phyloP scores from a whole-genome alignment of 2,888 invertebrate species.

The Lasioglossum figueresi region DNA sequence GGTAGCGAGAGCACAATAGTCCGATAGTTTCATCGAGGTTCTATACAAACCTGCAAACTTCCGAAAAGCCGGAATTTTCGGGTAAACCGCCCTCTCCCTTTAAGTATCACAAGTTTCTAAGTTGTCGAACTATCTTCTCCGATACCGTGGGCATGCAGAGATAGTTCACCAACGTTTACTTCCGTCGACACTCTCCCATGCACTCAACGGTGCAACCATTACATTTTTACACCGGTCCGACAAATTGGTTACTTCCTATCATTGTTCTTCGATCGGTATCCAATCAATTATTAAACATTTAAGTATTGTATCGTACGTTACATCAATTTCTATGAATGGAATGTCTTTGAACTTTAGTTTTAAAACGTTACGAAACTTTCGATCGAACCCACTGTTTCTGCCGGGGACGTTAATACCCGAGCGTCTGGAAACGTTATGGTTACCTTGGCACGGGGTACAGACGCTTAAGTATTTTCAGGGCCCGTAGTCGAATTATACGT shows the following conservation, averaged over 20 bases:
- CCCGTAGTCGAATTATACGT: constrained; percentile 52
- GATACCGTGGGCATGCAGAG: neutral
- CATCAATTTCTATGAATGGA: no score
- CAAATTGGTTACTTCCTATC: neutral
- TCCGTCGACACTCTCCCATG: neutral
- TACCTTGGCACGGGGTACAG: neutral
- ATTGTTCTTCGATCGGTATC: neutral
- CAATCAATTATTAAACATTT: no score
- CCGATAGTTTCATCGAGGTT: neutral
- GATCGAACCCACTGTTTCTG: neutral
- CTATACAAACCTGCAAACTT: neutral
- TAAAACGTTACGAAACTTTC: no score
- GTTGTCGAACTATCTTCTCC: neutral
- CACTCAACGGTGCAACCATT: neutral
- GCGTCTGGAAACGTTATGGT: neutral
- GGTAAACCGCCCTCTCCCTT: neutral
- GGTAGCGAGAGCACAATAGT: neutral
- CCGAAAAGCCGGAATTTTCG: neutral
- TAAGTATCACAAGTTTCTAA: neutral
- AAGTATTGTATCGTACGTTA: no score
- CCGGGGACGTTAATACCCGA: neutral
- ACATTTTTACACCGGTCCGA: neutral
- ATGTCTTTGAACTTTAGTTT: no score
- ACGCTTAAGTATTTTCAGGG: constrained; percentile 36
- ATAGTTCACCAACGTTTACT: neutral